Conservation (phyloP, 2,888 invertebrate genomes). For the Stegana nigrithorax region DNA sequence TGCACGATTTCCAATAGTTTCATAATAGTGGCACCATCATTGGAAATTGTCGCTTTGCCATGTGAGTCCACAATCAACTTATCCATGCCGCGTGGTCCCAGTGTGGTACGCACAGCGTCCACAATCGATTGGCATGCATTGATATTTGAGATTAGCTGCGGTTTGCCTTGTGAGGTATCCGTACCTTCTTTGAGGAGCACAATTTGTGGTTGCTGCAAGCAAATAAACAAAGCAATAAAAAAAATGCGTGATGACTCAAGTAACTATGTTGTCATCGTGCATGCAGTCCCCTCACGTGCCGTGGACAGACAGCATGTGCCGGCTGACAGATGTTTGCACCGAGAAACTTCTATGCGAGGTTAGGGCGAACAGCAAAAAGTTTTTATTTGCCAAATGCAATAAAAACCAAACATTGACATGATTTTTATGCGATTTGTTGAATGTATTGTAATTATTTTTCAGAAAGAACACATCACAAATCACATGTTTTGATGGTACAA, state of each 20-base stretch:
- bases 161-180: slow-evolving; percentile 94
- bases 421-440: neutral
- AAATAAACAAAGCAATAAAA: slow-evolving; percentile 1
- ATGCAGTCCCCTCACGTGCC: slow-evolving; percentile 9
- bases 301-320: slow-evolving; percentile 47
- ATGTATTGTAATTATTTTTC: neutral
- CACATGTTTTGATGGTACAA: neutral
- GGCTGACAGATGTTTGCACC: slow-evolving; percentile 34
- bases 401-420: neutral
- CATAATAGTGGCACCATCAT: slow-evolving; percentile 99
- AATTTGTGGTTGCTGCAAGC: slow-evolving; percentile 93
- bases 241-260: slow-evolving; percentile 31
- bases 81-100: slow-evolving; percentile 99
- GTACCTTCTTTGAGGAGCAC: slow-evolving; percentile 98
- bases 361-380: slow-evolving; percentile 29
- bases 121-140: slow-evolving; percentile 96
- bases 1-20: slow-evolving; percentile 98
- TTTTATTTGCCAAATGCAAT: neutral
- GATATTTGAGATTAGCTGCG: slow-evolving; percentile 96
- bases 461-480: slow-evolving; percentile 7
- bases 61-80: slow-evolving; percentile 93
- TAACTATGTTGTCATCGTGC: slow-evolving; percentile 30
- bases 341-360: slow-evolving; percentile 41
- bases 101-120: slow-evolving; percentile 94
- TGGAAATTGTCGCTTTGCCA: slow-evolving; percentile 96